Evolutionary conservation across 2,888 invertebrate species (phyloP), one percentile per base, ranked within the genome.

Genomic region (Xanthia icteritia): DNA sequence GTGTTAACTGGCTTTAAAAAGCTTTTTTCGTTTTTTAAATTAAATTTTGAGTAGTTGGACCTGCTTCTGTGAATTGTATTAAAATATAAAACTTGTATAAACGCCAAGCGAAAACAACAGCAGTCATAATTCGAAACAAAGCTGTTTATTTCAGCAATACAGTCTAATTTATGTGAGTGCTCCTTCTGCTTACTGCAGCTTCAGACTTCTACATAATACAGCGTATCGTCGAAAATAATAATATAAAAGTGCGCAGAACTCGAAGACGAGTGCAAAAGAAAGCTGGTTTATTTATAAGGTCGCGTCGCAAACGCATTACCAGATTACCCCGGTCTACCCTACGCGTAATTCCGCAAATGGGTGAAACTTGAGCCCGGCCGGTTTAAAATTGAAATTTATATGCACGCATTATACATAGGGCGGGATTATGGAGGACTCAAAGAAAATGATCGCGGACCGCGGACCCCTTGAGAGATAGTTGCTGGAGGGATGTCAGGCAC

Each of bases 361-460:
- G 90, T 92, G 96, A 95, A 96, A 96, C 96, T 92, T 91, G 94
- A 95, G 92, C 92, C 93, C 91, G 91, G 90, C 90, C 91, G 95
- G 94, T 95, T 96, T 96, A 96, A 96, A 96, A 96, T 96, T 96
- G 96, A 96, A 96, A 96, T 96, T 96, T 96, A 96, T 96, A 96
- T 95, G 94, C 93, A 91, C 93, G 94, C 95, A 96, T 96, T 94
- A 96, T 95, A 93, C 92, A 96, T 96, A 96, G 95, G 94, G 90
- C 82, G 91, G 93, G 94, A 94, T 94, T 94, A 95, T 89, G 85
- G 90, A 75, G 82, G 88, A 83, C 79, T 84, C 89, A 87, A 87
- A 88, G 88, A 89, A 90, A 87, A 88, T 85, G 88, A 89, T 88
- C 87, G 83, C 54, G 67, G 75, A 75, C 83, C 77, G 72, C 70